phyloP scores from a whole-genome alignment of 2,113 vertebrate genomes.

The Lagopus muta region DNA sequence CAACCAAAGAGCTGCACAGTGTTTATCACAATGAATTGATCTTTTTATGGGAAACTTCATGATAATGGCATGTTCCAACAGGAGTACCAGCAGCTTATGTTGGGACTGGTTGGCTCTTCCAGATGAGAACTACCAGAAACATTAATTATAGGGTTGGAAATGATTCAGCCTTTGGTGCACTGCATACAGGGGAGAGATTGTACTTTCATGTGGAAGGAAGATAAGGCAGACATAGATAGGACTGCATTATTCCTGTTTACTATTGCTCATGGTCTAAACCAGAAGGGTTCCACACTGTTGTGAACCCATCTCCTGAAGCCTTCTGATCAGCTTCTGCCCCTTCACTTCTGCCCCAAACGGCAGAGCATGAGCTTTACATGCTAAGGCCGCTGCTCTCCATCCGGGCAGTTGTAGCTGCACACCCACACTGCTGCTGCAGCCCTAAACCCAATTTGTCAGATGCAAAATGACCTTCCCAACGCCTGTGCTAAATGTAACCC shows the following conservation, averaged over 20 bases:
- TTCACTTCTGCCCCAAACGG: not conserved
- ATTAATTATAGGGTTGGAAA: not conserved
- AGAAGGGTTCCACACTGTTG: not conserved
- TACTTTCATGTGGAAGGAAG: not conserved
- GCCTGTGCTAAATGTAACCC: not conserved
- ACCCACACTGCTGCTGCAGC: not conserved
- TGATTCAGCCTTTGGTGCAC: not conserved
- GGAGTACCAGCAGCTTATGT: not conserved
- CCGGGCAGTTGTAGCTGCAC: not conserved
- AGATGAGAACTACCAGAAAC: not conserved
- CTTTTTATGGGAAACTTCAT: not conserved
- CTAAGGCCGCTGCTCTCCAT: no score
- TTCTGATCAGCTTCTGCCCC: not conserved
- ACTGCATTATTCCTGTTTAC: fast-evolving
- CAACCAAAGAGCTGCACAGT: not conserved
- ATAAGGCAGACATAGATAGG: not conserved
- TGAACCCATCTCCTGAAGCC: not conserved
- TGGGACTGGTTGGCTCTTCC: not conserved
- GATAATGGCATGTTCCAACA: not conserved
- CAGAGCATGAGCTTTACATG: not conserved
- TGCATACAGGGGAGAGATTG: not conserved
- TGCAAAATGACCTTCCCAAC: not conserved
- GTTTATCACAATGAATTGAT: not conserved
- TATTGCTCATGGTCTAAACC: not conserved
- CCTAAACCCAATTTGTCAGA: not conserved